Percentiles rank a stretch among this genome's conserved stretches.
Evolutionary conservation across 2,888 invertebrate species (phyloP).

Genomic region (Galeruca laticollis): DNA sequence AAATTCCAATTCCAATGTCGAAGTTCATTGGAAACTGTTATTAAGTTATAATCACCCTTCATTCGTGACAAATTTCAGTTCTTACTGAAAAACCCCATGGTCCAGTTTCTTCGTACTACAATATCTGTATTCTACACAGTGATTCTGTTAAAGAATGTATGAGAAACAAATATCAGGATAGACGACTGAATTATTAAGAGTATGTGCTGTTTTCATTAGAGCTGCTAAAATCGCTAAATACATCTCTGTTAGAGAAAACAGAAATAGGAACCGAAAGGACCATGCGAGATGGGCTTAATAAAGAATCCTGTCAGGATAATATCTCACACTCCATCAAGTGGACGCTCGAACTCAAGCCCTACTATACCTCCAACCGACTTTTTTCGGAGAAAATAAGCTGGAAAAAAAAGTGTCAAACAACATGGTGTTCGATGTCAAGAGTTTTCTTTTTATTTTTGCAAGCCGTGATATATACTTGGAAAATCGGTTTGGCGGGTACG

Average conservation of each 20-base stretch:
- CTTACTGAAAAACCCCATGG: too few relatives aligned
- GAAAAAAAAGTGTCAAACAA: conserved; percentile 34
- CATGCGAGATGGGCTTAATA: conserved; percentile 55
- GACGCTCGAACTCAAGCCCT: conserved; percentile 40
- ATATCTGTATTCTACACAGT: too few relatives aligned
- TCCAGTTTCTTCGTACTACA: too few relatives aligned
- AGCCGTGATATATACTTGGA: not conserved
- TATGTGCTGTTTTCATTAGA: not conserved
- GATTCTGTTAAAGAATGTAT: too few relatives aligned
- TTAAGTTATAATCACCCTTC: too few relatives aligned
- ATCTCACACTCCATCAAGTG: conserved; percentile 57
- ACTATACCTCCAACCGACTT: conserved; percentile 8
- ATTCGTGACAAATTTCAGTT: too few relatives aligned
- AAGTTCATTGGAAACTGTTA: too few relatives aligned
- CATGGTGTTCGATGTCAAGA: conserved; percentile 22
- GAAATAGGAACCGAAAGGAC: conserved; percentile 39
- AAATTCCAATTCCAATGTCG: too few relatives aligned
- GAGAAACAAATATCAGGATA: not conserved
- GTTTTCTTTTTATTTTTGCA: conserved; percentile 16
- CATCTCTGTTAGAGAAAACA: conserved; percentile 19
- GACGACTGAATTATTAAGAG: not conserved
- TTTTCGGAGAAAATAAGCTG: conserved; percentile 24
- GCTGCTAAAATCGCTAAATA: not conserved
- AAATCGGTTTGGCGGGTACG: not conserved
- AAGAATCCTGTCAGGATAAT: conserved; percentile 59